Conservation (phyloP, 2,113 vertebrate species). For the Sakesphorus luctuosus region DNA sequence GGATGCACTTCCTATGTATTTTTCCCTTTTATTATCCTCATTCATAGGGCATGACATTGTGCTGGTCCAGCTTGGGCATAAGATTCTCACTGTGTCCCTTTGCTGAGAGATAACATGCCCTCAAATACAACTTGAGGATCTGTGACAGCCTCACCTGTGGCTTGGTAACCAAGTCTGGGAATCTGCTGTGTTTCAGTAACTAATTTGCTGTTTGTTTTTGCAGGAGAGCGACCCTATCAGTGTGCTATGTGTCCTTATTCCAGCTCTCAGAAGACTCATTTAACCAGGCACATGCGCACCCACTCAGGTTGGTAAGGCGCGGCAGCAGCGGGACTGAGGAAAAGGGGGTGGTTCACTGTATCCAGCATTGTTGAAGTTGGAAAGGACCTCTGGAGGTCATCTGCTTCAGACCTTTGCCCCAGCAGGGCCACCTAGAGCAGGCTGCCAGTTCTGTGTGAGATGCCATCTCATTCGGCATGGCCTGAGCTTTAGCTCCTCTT, state of each 20-base stretch:
- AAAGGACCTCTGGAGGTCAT: background rate
- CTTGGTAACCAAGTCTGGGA: background rate
- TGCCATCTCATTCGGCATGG: background rate
- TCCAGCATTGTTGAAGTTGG: background rate
- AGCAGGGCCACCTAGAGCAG: background rate
- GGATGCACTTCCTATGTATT: background rate
- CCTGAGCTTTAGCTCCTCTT: background rate
- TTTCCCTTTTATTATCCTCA: background rate
- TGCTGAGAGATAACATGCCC: background rate
- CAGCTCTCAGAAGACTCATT: slow-evolving; percentile 98
- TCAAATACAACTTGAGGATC: background rate
- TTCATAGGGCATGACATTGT: background rate
- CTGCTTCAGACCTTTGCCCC: background rate
- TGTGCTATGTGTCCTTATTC: slow-evolving; percentile 95
- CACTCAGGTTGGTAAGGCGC: slow-evolving; percentile 89
- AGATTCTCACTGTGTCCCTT: background rate
- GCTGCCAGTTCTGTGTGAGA: background rate
- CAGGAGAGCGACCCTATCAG: slow-evolving; percentile 95
- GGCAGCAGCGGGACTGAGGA: background rate
- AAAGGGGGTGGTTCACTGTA: background rate
- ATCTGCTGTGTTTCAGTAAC: background rate
- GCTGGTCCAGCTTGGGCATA: rapidly evolving
- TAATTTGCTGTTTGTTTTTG: slow-evolving; percentile 39
- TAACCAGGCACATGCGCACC: slow-evolving; percentile 96
- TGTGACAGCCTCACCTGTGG: background rate